Percentiles rank a stretch among this genome's conserved stretches.
phyloP scores from a whole-genome alignment of 2,797 vertebrate genomes.

The Florisuga fusca region DNA sequence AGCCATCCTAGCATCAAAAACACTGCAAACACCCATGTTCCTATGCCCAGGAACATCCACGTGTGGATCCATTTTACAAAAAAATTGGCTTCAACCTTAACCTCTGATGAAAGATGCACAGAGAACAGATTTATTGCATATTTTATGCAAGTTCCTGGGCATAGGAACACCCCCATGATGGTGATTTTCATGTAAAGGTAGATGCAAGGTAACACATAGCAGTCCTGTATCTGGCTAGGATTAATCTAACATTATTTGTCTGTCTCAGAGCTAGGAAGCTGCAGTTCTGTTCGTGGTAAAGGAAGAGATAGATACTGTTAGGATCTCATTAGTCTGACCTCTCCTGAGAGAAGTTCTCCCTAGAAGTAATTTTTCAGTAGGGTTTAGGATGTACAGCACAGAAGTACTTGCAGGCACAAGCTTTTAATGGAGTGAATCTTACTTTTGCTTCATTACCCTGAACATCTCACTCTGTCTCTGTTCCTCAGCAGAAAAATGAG shows the following conservation, averaged over 20 bases:
- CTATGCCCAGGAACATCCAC: not conserved
- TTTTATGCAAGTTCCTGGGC: slow-evolving; percentile 55
- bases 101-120: not conserved
- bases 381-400: not conserved
- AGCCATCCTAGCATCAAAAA: not conserved
- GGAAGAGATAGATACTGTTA: not conserved
- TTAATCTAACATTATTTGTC: not conserved
- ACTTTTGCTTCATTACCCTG: not conserved
- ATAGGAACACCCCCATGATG: too few relatives aligned
- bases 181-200: not conserved
- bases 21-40: not conserved
- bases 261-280: not conserved
- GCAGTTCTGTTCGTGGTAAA: not conserved
- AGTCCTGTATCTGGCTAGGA: not conserved
- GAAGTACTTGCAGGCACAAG: not conserved
- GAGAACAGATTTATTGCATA: slow-evolving; percentile 67
- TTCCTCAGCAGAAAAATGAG: not conserved
- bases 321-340: not conserved
- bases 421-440: not conserved
- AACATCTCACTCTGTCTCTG: not conserved
- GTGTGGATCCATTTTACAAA: slow-evolving; percentile 5
- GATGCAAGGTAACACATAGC: not conserved
- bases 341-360: not conserved
- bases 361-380: not conserved
- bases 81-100: not conserved